These are phyloP conservation scores for Lepetodrilus schrolli DNA, from an alignment of 2,888 invertebrate species.

Conservation along the genomic window DNA sequence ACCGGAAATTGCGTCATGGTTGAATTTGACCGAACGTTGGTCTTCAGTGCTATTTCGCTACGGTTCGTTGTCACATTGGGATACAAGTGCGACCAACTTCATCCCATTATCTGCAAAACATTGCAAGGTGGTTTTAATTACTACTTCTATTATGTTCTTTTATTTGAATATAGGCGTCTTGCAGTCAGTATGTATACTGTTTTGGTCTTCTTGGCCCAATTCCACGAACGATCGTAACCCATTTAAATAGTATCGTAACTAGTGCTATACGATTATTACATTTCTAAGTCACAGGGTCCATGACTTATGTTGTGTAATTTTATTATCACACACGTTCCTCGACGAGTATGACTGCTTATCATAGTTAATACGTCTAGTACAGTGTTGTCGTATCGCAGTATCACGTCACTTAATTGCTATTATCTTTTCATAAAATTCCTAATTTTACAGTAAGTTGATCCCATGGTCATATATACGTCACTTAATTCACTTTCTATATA, in stretches of 20 bases:
- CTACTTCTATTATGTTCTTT: neutral
- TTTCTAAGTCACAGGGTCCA: neutral
- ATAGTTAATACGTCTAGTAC: too few species aligned
- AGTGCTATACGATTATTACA: neutral
- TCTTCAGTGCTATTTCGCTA: neutral
- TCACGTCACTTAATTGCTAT: too few species aligned
- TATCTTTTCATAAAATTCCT: too few species aligned
- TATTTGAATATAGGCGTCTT: too few species aligned
- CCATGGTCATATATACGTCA: too few species aligned
- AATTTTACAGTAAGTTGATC: too few species aligned
- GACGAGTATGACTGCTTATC: too few species aligned
- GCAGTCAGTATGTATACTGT: neutral
- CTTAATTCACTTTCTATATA: too few species aligned
- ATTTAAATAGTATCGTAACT: neutral
- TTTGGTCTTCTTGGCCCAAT: neutral
- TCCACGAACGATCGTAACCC: neutral
- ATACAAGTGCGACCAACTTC: neutral
- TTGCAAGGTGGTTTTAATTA: neutral
- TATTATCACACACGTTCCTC: too few species aligned
- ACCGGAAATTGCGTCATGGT: conserved; percentile 1
- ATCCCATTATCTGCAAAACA: neutral
- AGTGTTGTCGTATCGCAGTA: too few species aligned
- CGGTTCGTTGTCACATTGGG: neutral
- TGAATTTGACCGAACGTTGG: neutral
- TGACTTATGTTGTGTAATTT: neutral